Conservation (phyloP, 1,140 invertebrate species). For the Drosophila nigromelanica region DNA sequence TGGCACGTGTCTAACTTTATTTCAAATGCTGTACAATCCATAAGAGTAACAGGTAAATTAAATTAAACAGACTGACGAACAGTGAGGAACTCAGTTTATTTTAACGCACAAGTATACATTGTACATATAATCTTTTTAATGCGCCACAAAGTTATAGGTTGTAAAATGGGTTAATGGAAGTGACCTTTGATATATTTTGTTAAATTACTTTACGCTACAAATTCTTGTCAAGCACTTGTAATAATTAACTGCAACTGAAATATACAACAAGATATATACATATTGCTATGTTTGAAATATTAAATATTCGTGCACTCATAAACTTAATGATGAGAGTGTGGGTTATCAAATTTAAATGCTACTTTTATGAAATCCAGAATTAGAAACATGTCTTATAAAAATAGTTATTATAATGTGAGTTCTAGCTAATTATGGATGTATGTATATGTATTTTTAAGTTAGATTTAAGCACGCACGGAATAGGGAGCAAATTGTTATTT, state of each 20-base stretch:
- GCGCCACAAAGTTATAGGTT: conserved; percentile 19
- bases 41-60: too few species aligned
- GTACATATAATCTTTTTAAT: neutral
- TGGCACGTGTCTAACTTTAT: neutral
- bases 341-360: neutral
- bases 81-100: neutral
- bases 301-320: too few species aligned
- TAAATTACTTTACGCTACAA: conserved; percentile 2
- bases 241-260: neutral
- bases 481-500: conserved; percentile 4
- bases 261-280: too few species aligned
- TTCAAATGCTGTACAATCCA: neutral
- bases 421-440: conserved; percentile 1
- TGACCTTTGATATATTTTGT: conserved; percentile 10
- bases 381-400: neutral
- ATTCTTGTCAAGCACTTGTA: too few species aligned
- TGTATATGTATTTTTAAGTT: neutral
- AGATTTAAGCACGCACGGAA: neutral
- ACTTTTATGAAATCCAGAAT: neutral
- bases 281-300: too few species aligned
- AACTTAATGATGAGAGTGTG: too few species aligned
- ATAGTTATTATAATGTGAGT: neutral
- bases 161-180: conserved; percentile 27
- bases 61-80: neutral
- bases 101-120: neutral